Evolutionary conservation across 1,140 invertebrate species (phyloP).

Genomic region (Apis cerana): DNA sequence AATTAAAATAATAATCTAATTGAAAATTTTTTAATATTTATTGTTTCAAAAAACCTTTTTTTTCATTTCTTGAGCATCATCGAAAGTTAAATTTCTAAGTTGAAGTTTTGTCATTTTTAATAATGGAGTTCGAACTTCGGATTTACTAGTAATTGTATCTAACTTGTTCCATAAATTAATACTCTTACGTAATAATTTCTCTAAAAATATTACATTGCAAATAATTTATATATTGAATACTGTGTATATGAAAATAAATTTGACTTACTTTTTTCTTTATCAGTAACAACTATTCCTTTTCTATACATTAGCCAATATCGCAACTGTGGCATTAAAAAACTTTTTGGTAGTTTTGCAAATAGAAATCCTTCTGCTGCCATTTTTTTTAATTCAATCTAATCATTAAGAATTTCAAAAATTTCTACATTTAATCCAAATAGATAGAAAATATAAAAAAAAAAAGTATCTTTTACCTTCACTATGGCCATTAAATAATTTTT

Average conservation of each 20-base stretch:
- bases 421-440: neutral
- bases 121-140: constrained; percentile 33
- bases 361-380: constrained; percentile 72
- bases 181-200: constrained; percentile 36
- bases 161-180: constrained; percentile 46
- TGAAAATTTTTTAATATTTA: constrained; percentile 18
- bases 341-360: constrained; percentile 73
- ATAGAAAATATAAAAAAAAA: neutral
- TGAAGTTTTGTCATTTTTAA: constrained; percentile 47
- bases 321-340: constrained; percentile 71
- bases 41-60: constrained; percentile 47
- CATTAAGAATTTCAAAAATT: neutral
- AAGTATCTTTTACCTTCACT: constrained; percentile 12
- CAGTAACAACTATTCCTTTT: constrained; percentile 59
- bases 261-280: constrained; percentile 67
- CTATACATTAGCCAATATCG: constrained; percentile 72
- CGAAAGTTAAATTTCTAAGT: constrained; percentile 49
- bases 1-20: neutral
- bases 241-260: neutral
- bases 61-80: constrained; percentile 54
- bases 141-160: neutral
- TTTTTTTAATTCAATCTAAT: constrained; percentile 68
- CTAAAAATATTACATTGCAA: constrained; percentile 42
- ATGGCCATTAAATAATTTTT: neutral
- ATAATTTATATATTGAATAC: neutral